These are phyloP conservation scores for Theropithecus gelada DNA, from an alignment of 2,113 vertebrate genomes.

Conservation along the genomic window DNA sequence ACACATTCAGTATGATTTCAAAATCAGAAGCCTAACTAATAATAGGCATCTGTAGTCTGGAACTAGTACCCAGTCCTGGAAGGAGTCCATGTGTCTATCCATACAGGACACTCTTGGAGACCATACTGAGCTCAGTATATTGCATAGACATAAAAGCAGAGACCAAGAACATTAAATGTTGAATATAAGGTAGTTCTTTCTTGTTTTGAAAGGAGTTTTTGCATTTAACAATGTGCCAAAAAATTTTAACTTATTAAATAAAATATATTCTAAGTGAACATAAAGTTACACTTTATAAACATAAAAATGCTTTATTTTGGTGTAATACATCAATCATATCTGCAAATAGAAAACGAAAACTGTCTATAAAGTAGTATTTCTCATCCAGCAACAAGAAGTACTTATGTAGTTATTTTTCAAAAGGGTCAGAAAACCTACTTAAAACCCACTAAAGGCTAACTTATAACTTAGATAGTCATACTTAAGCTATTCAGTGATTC, in stretches of 20 bases:
- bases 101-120: constrained; percentile 84
- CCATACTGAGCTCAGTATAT: constrained; percentile 73
- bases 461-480: constrained; percentile 84
- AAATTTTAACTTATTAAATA: constrained; percentile 92
- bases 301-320: constrained; percentile 88
- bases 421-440: constrained; percentile 73
- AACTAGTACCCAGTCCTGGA: constrained; percentile 83
- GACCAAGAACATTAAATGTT: constrained; percentile 84
- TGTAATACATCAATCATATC: constrained; percentile 87
- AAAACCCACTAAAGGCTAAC: constrained; percentile 82
- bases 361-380: constrained; percentile 84
- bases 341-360: constrained; percentile 85
- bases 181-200: constrained; percentile 83
- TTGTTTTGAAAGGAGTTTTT: constrained; percentile 78
- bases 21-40: constrained; percentile 83
- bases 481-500: constrained; percentile 85
- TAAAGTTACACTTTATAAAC: constrained; percentile 82
- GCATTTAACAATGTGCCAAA: constrained; percentile 88
- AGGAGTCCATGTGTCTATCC: constrained; percentile 83
- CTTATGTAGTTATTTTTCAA: constrained; percentile 81
- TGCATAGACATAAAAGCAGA: constrained; percentile 83
- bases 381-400: constrained; percentile 88
- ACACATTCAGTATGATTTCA: constrained; percentile 84
- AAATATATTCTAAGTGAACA: constrained; percentile 90
- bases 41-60: constrained; percentile 82